A percentile compares a stretch with the other conserved stretches of the same genome.
Conservation (phyloP, 2,113 vertebrate species). For the Gambusia holbrooki region DNA sequence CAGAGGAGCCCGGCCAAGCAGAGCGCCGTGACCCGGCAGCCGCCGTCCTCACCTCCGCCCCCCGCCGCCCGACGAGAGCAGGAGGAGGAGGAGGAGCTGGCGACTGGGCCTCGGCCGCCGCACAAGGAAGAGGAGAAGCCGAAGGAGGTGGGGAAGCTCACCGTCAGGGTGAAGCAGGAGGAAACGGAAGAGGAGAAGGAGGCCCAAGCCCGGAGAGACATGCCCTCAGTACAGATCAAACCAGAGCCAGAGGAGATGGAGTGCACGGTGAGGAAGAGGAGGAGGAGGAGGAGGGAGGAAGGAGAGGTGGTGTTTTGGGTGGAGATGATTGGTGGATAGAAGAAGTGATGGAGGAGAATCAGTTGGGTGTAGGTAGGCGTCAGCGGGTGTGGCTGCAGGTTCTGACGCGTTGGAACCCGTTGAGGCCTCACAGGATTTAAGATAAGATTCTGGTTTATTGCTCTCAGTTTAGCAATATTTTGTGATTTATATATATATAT, state of each 20-base stretch:
- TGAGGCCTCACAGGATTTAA: no score
- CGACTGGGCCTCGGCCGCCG: conserved; percentile 31
- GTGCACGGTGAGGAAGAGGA: conserved; percentile 77
- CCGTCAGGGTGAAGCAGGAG: conserved; percentile 44
- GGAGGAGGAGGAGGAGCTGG: conserved; percentile 50
- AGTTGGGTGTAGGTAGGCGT: conserved; percentile 9
- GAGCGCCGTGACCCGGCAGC: conserved; percentile 47
- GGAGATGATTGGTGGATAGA: conserved; percentile 15
- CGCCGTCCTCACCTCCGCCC: conserved; percentile 3
- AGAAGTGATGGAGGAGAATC: conserved; percentile 9
- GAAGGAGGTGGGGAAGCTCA: conserved; percentile 48
- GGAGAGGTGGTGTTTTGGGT: not conserved
- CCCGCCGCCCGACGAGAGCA: conserved; percentile 25
- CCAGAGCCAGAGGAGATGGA: conserved; percentile 83
- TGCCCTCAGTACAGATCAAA: conserved; percentile 84
- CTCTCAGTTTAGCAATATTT: no score
- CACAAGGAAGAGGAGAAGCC: conserved; percentile 35
- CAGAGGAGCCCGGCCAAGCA: conserved; percentile 61
- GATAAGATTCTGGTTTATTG: no score
- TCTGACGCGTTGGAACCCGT: not conserved
- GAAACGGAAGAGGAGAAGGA: conserved; percentile 27
- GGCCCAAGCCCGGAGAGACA: conserved; percentile 50
- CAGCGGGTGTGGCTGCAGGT: not conserved
- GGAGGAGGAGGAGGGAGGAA: not conserved
- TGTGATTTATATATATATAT: no score